A percentile compares a stretch with the other conserved stretches of the same genome.
Conservation (phyloP, 2,888 invertebrate genomes). For the Apodemia mormo region DNA sequence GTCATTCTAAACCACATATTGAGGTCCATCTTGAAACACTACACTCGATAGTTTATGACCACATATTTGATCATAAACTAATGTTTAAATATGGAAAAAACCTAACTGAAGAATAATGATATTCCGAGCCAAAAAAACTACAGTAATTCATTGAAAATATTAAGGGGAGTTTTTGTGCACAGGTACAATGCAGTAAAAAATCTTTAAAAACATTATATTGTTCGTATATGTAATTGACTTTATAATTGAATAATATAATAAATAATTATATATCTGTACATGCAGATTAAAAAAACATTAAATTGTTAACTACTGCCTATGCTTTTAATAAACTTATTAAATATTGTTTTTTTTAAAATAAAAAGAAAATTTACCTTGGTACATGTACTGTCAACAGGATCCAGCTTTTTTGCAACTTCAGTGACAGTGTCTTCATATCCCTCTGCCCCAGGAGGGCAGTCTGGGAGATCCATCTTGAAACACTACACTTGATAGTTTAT, state of each 20-base stretch:
- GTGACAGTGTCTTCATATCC: conserved; percentile 72
- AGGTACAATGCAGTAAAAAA: neutral
- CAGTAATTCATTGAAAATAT: no score
- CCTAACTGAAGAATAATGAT: no score
- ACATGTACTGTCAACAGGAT: conserved; percentile 40
- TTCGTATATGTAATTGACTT: neutral
- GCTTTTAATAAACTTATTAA: conserved; percentile 14
- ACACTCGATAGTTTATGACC: conserved; percentile 75
- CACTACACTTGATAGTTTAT: conserved; percentile 76
- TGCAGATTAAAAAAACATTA: neutral
- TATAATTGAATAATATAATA: neutral
- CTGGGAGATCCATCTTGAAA: conserved; percentile 73
- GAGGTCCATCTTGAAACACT: conserved; percentile 47
- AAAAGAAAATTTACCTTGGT: conserved; percentile 72
- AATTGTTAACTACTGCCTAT: neutral
- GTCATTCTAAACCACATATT: no score
- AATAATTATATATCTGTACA: neutral
- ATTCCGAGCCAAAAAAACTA: no score
- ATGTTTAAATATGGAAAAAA: conserved; percentile 26
- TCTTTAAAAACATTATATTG: neutral
- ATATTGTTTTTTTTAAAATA: neutral
- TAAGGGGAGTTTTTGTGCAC: neutral
- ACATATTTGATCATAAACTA: conserved; percentile 61
- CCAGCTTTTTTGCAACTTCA: conserved; percentile 52
- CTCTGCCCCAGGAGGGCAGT: conserved; percentile 75